These are phyloP conservation scores for Sarcophaga subvicina DNA, from an alignment of 2,888 invertebrate genomes.

Conservation along the genomic window DNA sequence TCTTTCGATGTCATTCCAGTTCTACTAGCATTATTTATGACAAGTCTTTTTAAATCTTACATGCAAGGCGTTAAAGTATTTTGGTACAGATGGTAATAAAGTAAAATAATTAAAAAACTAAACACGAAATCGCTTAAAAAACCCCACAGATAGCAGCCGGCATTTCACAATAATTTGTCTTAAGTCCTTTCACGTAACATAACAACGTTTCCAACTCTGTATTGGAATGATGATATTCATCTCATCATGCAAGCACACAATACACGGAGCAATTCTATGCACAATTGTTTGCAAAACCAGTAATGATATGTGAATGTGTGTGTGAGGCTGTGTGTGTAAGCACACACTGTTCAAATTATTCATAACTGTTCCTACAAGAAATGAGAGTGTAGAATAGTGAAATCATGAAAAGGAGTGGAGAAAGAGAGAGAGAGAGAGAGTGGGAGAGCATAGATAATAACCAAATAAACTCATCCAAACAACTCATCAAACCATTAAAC, in stretches of 20 bases:
- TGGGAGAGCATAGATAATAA: background rate
- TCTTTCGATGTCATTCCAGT: no score
- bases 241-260: background rate
- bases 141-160: no score
- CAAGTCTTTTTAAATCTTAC: no score
- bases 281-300: background rate
- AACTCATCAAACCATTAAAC: background rate
- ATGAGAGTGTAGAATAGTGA: background rate
- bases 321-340: background rate
- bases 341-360: conserved; percentile 21
- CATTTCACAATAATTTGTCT: no score
- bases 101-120: no score
- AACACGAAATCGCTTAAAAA: no score
- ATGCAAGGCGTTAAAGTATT: no score
- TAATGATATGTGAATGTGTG: background rate
- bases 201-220: background rate
- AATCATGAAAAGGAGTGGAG: no score
- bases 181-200: no score
- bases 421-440: background rate
- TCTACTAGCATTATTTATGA: no score
- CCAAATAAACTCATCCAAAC: background rate
- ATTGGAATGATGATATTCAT: conserved; percentile 10
- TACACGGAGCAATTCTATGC: no score
- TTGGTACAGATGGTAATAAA: no score
- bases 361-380: conserved; percentile 17